Evolutionary conservation across 2,888 invertebrate genomes (phyloP), one percentile per base, ranked within the genome.

Genomic region (Phaedon cochleariae): DNA sequence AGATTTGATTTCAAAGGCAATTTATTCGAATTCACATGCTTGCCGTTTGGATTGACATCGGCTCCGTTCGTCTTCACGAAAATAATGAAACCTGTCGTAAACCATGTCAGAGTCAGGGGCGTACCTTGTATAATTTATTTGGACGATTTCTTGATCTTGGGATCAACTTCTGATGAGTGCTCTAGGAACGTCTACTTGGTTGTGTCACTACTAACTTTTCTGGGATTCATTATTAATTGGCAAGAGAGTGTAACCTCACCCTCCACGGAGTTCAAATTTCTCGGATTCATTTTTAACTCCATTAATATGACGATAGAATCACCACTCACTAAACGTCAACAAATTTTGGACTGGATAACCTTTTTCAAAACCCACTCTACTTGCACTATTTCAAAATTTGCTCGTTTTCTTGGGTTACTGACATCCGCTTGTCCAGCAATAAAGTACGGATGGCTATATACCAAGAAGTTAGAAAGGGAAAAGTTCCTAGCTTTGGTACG

Each of bases 61-160:
- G 72, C 72, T 1, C 73, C 77, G 2, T 73, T 54, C 48, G 48
- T 71, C 9, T 76, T 76, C 53, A 76, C 77, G 20, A 77, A 78
- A 59, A 18, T 76, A n/a, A 37, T 74, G 49, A 73, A 68, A 57
- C 70, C 73, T 18, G 64, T 73, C 6, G n/a, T 73, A 12, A 21
- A 54, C 20, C 31, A 49, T 18, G 37, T 74, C 6, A 59, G 72
- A 45, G n/a, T 34, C 29, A 29, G 49, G 46, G 71, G 70, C n/a
- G 55, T 70, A 6, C 54, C 49, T 10, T 69, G 68, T 20, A 62
- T 68, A 10, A 62, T 61, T 29, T 73, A 73, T 46, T 65, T 74
- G 46, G 72, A 74, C 55, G 73, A 74, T 52, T 63, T 71, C 51
- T 46, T 74, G 7, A 48, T 73, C 18, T 59, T 70, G 4, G 66